A percentile compares a stretch with the other conserved stretches of the same genome.
Evolutionary conservation across 2,113 vertebrate species (phyloP).

Genomic region (Hippopotamus amphibius): DNA sequence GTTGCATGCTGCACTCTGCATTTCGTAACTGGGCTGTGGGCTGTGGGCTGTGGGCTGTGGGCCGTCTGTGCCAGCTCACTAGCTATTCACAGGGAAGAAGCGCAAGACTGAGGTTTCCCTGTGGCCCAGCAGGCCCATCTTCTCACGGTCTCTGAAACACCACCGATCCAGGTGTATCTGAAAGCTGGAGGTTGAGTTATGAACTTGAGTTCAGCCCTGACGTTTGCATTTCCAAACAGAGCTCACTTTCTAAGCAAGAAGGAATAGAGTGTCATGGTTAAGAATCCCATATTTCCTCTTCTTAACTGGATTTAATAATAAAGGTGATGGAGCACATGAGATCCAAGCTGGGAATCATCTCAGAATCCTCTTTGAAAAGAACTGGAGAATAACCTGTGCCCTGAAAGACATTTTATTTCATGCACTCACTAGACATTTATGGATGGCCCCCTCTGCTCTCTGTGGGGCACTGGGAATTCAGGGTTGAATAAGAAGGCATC

Average conservation of each 20-base stretch:
- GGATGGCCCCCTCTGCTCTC: neutral
- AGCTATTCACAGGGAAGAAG: neutral
- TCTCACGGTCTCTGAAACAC: neutral
- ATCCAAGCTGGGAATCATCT: neutral
- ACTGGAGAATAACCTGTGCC: neutral
- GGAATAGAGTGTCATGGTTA: neutral
- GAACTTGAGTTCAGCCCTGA: neutral
- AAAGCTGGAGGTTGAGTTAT: neutral
- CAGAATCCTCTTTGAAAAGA: neutral
- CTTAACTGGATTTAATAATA: neutral
- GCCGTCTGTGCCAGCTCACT: neutral
- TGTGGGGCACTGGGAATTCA: neutral
- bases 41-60: neutral
- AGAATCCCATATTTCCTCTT: neutral
- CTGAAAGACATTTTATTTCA: neutral
- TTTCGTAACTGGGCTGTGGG: neutral
- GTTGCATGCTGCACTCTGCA: neutral
- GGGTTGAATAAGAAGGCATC: neutral
- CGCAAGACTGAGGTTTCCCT: neutral
- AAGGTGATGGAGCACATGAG: neutral
- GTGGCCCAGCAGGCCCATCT: neutral
- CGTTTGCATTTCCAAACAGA: neutral
- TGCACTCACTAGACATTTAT: neutral
- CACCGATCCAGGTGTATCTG: fast-evolving
- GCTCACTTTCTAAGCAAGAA: neutral